These are phyloP conservation scores for Lethenteron reissneri DNA, from an alignment of 2,113 vertebrate genomes.

Conservation along the genomic window DNA sequence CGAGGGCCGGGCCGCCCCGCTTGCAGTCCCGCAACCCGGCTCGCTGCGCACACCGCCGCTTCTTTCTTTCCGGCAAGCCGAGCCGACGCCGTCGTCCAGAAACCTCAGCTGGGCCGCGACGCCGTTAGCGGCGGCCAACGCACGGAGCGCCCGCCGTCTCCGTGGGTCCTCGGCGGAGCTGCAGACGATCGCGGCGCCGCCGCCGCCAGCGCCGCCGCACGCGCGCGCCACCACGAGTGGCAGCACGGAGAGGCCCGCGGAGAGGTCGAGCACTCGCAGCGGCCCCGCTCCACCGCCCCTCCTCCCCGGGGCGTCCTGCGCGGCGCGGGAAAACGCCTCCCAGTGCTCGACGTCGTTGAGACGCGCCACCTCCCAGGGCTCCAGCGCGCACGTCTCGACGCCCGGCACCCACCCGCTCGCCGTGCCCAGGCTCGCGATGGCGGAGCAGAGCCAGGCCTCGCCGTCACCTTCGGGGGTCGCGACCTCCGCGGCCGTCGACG, in stretches of 20 bases:
- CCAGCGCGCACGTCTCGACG: slow-evolving; percentile 33
- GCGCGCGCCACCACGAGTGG: slow-evolving; percentile 30
- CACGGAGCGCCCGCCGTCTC: slow-evolving; percentile 40
- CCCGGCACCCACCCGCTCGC: slow-evolving; percentile 18
- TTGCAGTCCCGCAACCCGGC: too few species aligned
- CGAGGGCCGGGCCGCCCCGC: too few species aligned
- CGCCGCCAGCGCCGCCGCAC: slow-evolving; percentile 25
- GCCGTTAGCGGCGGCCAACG: slow-evolving; percentile 37
- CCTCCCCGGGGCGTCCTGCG: slow-evolving; percentile 14
- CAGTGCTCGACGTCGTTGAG: slow-evolving; percentile 58
- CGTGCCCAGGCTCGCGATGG: slow-evolving; percentile 59
- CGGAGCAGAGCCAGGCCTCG: slow-evolving; percentile 61
- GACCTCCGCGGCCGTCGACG: slow-evolving; percentile 10
- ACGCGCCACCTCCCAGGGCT: slow-evolving; percentile 62
- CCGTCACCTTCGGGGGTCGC: slow-evolving; percentile 17
- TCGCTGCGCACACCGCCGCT: too few species aligned
- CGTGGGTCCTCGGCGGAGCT: slow-evolving; percentile 73
- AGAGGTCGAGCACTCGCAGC: slow-evolving; percentile 65
- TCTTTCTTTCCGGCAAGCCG: too few species aligned
- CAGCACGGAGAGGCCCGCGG: slow-evolving; percentile 77
- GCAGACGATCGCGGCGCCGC: slow-evolving; percentile 51
- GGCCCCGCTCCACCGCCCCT: slow-evolving; percentile 18
- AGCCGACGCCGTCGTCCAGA: slow-evolving; percentile 29
- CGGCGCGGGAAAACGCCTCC: slow-evolving; percentile 37
- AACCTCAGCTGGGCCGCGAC: slow-evolving; percentile 70